Evolutionary conservation across 30 jellyfish, hydroid and myxozoan species (phyloP), one percentile per base, ranked within the genome.

Genomic region (Cassiopea xamachana): DNA sequence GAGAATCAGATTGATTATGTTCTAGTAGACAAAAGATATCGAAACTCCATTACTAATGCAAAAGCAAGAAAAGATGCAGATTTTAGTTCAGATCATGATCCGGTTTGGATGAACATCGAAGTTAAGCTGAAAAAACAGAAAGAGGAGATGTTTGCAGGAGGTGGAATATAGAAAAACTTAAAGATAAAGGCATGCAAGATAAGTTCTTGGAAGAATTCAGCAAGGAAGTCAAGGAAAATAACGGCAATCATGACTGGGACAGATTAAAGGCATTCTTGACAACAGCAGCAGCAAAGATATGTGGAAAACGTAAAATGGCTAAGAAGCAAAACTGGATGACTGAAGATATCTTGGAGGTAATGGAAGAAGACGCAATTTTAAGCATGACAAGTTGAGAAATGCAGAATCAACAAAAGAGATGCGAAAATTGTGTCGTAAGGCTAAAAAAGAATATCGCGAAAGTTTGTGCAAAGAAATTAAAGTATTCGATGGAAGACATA

Each of bases 381-480:
- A 55, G 64, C 64, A 55, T 55, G 64, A 55, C 12, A 55, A 10
- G 12, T 55, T 55, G 64, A 55, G 76, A 47, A 49, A 80, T 76
- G 64, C 18, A 55, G 19, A 19, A 7, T 50, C 58, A 46, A 64
- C 19, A 12, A 48, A 48, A 16, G 76, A 17, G 64, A 59, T 80
- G 10, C 50, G 55, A 59, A 17, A 59, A 59, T n/a, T 7, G 55
- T 59, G 60, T 18, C 47, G 68, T 19, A 55, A 50, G 45, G 89
- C 89, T 7, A 80, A 80, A 55, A 15, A 80, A 60, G 64, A 80
- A 27, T 80, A 14, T 46, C 64, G 1, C 51, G 18, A 80, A 55
- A 45, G 55, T n/a, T 10, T 48, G 64, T 80, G 89, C 39, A 49
- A 55, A 59, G 89, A 80, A 49, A 60, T 48, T 14, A 80, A 80